phyloP scores from a whole-genome alignment of 2,888 invertebrate genomes.

The Rosalia funebris region DNA sequence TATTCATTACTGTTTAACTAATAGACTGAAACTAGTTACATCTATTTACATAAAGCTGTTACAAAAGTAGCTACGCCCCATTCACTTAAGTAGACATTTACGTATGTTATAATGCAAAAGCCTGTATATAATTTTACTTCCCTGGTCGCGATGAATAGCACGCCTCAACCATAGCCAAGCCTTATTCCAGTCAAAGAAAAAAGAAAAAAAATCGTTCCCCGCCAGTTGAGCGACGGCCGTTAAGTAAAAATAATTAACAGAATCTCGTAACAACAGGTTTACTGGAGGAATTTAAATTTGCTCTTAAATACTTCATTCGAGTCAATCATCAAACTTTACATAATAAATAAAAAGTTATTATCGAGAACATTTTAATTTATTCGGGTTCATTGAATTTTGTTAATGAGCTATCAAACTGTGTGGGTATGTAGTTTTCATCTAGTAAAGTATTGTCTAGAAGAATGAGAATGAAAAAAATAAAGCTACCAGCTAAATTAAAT shows the following conservation, averaged over 20 bases:
- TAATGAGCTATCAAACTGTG: constrained; percentile 20
- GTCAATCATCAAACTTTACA: constrained; percentile 1
- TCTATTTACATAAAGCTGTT: too few species aligned
- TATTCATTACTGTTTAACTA: too few species aligned
- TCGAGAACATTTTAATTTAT: constrained; percentile 18
- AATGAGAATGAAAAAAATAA: constrained; percentile 14
- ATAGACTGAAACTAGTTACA: too few species aligned
- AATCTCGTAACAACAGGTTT: constrained; percentile 9
- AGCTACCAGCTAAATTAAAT: constrained; percentile 17
- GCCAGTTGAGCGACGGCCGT: neutral
- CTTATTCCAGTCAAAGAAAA: too few species aligned
- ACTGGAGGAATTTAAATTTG: constrained; percentile 14
- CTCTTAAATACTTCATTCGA: neutral
- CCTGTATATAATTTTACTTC: too few species aligned
- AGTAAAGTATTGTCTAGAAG: constrained; percentile 10
- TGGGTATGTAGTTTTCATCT: neutral
- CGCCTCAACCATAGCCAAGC: too few species aligned
- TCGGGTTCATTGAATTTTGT: constrained; percentile 13
- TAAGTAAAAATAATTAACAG: constrained; percentile 14
- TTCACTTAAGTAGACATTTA: too few species aligned
- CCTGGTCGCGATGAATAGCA: too few species aligned
- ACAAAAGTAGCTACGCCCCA: too few species aligned
- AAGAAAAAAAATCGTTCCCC: neutral
- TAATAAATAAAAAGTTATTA: constrained; percentile 17
- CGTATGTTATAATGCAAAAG: too few species aligned